phyloP scores from a whole-genome alignment of 2,797 vertebrate species.

The Chromobotia macracanthus region DNA sequence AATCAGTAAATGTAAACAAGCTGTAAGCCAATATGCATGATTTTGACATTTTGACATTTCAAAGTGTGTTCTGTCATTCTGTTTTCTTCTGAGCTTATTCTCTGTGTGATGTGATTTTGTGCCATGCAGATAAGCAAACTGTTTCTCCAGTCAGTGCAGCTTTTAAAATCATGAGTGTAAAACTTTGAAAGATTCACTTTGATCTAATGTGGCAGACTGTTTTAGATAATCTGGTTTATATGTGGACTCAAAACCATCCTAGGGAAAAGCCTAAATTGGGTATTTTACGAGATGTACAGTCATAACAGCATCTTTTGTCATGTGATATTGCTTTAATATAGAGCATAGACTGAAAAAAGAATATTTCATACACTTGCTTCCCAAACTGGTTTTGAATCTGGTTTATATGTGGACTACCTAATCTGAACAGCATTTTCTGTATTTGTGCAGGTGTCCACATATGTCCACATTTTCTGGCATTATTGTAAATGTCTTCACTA shows the following conservation, averaged over 20 bases:
- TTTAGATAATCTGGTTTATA: too few relatives aligned
- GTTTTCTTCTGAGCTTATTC: background rate
- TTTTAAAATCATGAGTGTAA: background rate
- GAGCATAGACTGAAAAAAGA: background rate
- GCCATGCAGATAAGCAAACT: too few relatives aligned
- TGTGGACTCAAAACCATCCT: too few relatives aligned
- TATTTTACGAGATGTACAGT: too few relatives aligned
- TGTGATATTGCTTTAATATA: background rate
- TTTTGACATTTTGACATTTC: background rate
- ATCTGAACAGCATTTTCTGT: slow-evolving; percentile 5
- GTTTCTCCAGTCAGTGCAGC: background rate
- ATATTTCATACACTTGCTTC: background rate
- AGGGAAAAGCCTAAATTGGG: too few relatives aligned
- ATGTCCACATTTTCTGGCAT: too few relatives aligned
- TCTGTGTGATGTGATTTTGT: background rate
- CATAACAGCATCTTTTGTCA: too few relatives aligned
- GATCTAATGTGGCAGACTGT: too few relatives aligned
- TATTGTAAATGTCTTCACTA: too few relatives aligned
- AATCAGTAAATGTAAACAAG: background rate
- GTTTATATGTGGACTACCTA: background rate
- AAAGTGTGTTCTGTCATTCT: background rate
- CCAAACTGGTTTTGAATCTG: background rate
- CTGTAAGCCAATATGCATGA: background rate
- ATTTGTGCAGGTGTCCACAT: slow-evolving; percentile 8
- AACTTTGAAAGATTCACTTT: background rate